Percentiles rank a stretch among this genome's conserved stretches.
Evolutionary conservation across 1,140 invertebrate species (phyloP).

Genomic region (Drosophila murphyi): DNA sequence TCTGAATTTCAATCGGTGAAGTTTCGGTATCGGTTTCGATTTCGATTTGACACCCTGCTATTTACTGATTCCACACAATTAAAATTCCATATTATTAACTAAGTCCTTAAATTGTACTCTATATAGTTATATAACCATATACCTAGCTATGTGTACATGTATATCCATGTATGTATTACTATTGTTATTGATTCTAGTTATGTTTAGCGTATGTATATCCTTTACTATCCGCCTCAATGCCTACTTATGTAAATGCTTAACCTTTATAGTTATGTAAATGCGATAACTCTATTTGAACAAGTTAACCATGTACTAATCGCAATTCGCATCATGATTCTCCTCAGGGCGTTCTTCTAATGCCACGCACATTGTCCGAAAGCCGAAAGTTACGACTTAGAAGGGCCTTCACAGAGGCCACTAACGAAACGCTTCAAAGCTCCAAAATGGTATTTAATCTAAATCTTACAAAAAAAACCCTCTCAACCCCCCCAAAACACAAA

Average conservation of each 20-base stretch:
- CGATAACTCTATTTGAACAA: conserved; percentile 17
- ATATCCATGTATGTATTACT: not conserved
- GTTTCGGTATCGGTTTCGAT: no score
- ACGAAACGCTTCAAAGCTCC: conserved; percentile 93
- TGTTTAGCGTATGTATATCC: conserved; percentile 2
- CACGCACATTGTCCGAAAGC: conserved; percentile 93
- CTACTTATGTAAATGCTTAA: not conserved
- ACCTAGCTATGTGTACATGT: not conserved
- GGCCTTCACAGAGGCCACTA: conserved; percentile 94
- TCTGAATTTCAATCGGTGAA: no score
- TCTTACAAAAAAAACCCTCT: conserved; percentile 5
- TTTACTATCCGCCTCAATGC: not conserved
- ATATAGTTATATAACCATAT: no score
- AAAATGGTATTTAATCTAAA: conserved; percentile 89
- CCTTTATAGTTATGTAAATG: conserved; percentile 28
- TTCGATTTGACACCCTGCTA: no score
- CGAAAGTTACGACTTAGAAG: conserved; percentile 91
- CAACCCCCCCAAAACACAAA: conserved; percentile 15
- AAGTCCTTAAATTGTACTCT: no score
- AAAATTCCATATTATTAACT: no score
- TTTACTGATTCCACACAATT: no score
- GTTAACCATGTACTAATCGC: conserved; percentile 69
- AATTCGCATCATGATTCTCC: conserved; percentile 71
- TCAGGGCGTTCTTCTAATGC: conserved; percentile 94
- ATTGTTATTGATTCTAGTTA: not conserved